A percentile compares a stretch with the other conserved stretches of the same genome.
phyloP scores from a whole-genome alignment of 2,797 vertebrate species.

The Acropternis orthonyx region DNA sequence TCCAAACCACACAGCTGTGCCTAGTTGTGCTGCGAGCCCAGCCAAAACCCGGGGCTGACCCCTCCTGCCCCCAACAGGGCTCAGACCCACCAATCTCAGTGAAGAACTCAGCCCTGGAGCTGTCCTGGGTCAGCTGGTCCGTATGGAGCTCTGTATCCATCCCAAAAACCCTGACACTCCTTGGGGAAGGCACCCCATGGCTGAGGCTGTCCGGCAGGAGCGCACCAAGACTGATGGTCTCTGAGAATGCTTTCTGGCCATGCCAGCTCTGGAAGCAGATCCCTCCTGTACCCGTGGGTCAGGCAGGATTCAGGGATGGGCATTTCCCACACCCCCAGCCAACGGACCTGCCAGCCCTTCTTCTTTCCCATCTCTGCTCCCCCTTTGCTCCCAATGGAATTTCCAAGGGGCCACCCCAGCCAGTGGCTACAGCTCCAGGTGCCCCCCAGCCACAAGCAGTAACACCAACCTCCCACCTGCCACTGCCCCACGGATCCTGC shows the following conservation, averaged over 20 bases:
- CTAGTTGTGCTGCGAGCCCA: fast-evolving
- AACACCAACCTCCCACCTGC: background rate
- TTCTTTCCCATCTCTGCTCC: background rate
- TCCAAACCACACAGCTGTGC: background rate
- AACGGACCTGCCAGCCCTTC: fast-evolving
- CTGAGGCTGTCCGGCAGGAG: background rate
- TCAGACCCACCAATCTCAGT: background rate
- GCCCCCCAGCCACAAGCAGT: background rate
- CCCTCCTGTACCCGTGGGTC: background rate
- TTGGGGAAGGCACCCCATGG: fast-evolving
- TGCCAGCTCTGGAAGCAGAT: background rate
- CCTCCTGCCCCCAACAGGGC: background rate
- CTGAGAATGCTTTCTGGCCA: fast-evolving
- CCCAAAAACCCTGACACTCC: background rate
- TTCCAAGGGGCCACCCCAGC: background rate
- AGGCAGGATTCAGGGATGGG: background rate
- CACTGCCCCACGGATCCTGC: too few relatives aligned
- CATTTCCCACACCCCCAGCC: background rate
- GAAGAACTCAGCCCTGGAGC: background rate
- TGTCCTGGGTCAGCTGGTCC: fast-evolving
- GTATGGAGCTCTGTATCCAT: background rate
- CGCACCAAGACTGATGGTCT: background rate
- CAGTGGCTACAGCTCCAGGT: background rate
- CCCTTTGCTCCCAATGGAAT: fast-evolving
- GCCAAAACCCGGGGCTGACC: background rate